These are phyloP conservation scores for Clostera curtula DNA, from an alignment of 2,888 invertebrate species.

Conservation along the genomic window DNA sequence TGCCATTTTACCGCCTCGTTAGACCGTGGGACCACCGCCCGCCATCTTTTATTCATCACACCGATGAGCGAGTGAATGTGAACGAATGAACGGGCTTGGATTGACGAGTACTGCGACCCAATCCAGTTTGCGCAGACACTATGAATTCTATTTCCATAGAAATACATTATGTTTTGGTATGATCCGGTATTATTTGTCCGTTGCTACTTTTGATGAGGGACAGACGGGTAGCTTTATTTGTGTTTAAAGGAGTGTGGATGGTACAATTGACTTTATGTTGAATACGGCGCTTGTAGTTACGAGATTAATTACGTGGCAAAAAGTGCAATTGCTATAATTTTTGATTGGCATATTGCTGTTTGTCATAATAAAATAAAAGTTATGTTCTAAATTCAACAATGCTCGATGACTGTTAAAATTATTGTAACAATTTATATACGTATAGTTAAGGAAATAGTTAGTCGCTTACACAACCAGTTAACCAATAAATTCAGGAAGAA, in stretches of 20 bases:
- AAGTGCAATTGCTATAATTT: too few species aligned
- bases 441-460: too few species aligned
- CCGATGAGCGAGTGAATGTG: slow-evolving; percentile 45
- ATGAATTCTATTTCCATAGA: slow-evolving; percentile 11
- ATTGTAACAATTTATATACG: too few species aligned
- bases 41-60: slow-evolving; percentile 55
- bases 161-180: slow-evolving; percentile 17
- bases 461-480: too few species aligned
- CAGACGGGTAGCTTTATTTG: slow-evolving; percentile 25
- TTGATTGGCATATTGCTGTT: too few species aligned
- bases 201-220: slow-evolving; percentile 14
- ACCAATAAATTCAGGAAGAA: too few species aligned
- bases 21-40: slow-evolving; percentile 21
- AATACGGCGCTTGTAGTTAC: too few species aligned
- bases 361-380: too few species aligned
- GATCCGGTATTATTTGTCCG: slow-evolving; percentile 2
- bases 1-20: slow-evolving; percentile 42
- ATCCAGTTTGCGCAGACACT: slow-evolving; percentile 11
- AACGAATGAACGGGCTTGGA: slow-evolving; percentile 35
- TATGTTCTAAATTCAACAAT: too few species aligned
- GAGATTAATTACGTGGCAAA: too few species aligned
- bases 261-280: slow-evolving; percentile 14
- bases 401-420: too few species aligned
- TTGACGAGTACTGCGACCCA: slow-evolving; percentile 20
- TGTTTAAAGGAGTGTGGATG: slow-evolving; percentile 20